Evolutionary conservation across 2,113 vertebrate species (phyloP).

Genomic region (Circaetus cinerascens): DNA sequence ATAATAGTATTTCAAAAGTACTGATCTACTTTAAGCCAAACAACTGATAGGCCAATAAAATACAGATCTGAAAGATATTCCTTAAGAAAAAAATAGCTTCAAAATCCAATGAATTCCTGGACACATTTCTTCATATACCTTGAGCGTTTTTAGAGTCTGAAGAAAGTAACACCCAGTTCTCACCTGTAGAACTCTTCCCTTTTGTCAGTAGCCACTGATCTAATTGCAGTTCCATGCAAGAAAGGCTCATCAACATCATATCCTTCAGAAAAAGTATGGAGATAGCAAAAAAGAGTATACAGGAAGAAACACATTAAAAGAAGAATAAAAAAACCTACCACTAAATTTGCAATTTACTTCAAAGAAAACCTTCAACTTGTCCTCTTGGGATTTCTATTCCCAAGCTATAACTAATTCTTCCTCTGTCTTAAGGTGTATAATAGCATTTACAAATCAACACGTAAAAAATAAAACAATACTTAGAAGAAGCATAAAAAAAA

Average conservation of each 20-base stretch:
- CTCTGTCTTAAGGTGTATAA: background rate
- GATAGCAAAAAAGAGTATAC: background rate
- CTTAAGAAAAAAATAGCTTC: background rate
- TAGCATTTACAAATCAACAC: background rate
- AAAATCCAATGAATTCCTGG: background rate
- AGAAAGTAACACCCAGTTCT: background rate
- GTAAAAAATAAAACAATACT: background rate
- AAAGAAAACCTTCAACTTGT: background rate
- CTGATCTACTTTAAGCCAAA: background rate
- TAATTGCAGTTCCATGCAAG: conserved; percentile 94
- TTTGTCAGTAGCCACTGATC: conserved; percentile 91
- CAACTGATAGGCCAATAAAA: background rate
- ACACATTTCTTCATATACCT: background rate
- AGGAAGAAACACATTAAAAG: background rate
- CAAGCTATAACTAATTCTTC: background rate
- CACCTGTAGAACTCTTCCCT: conserved; percentile 84
- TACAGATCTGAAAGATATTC: background rate
- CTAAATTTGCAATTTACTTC: background rate
- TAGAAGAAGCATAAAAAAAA: background rate
- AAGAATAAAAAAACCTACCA: background rate
- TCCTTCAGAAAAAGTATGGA: conserved; percentile 72
- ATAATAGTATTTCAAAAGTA: background rate
- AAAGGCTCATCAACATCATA: conserved; percentile 93
- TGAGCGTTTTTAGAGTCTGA: background rate
- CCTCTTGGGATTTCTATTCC: background rate